phyloP scores from a whole-genome alignment of 2,888 invertebrate genomes.

The Pristionchus japonicus region DNA sequence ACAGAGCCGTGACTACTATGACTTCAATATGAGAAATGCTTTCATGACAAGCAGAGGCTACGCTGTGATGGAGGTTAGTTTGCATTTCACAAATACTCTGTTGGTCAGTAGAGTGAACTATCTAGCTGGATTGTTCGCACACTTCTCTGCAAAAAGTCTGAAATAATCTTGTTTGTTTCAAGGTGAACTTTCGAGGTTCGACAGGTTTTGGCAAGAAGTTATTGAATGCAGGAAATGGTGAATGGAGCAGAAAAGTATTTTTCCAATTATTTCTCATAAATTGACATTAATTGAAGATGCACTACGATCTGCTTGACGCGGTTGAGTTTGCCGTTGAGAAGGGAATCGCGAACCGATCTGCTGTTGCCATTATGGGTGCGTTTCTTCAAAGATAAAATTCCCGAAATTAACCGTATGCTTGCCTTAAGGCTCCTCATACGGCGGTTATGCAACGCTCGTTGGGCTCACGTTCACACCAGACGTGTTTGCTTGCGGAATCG shows the following conservation, averaged over 20 bases:
- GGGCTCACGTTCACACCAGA: slow-evolving; percentile 73
- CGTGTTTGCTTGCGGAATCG: slow-evolving; percentile 72
- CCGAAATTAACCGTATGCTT: too few species aligned
- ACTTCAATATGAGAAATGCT: slow-evolving; percentile 68
- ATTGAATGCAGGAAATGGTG: slow-evolving; percentile 73
- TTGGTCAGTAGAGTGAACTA: too few species aligned
- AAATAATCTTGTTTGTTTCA: background rate
- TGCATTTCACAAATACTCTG: too few species aligned
- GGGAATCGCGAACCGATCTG: slow-evolving; percentile 64
- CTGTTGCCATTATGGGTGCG: slow-evolving; percentile 66
- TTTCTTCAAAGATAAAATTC: too few species aligned
- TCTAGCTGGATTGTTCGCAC: too few species aligned
- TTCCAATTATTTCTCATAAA: slow-evolving; percentile 49
- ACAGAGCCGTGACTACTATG: slow-evolving; percentile 66
- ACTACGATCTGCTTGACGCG: slow-evolving; percentile 73
- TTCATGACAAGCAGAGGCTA: slow-evolving; percentile 72
- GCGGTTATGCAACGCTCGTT: slow-evolving; percentile 73
- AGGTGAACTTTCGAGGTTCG: slow-evolving; percentile 73
- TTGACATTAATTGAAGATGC: slow-evolving; percentile 67
- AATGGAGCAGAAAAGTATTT: slow-evolving; percentile 48
- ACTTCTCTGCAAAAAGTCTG: too few species aligned
- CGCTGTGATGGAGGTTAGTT: slow-evolving; percentile 68
- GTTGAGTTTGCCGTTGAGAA: slow-evolving; percentile 68
- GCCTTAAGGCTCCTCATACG: slow-evolving; percentile 64
- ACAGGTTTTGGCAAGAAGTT: slow-evolving; percentile 72